Evolutionary conservation across 1,140 invertebrate species (phyloP).

Genomic region (Drosophila micromelanica): DNA sequence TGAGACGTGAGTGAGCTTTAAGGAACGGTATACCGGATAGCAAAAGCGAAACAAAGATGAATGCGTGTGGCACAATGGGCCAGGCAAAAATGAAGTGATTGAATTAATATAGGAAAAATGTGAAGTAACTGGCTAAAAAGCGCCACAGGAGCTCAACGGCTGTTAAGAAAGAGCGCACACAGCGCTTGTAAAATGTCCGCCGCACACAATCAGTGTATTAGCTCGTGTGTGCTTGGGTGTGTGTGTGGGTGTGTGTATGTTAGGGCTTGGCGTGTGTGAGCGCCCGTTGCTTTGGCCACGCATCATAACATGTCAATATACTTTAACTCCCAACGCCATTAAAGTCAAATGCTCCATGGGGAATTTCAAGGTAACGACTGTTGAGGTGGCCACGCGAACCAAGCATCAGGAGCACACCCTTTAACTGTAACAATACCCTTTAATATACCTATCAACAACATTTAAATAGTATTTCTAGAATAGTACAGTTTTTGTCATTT

Average conservation of each 20-base stretch:
- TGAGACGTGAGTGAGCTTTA: conserved; percentile 43
- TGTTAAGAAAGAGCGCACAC: conserved; percentile 60
- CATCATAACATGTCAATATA: conserved; percentile 81
- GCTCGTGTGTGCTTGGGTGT: conserved; percentile 18
- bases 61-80: conserved; percentile 44
- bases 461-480: no score
- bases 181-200: conserved; percentile 36
- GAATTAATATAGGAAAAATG: conserved; percentile 60
- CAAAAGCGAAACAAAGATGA: conserved; percentile 14
- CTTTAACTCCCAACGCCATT: conserved; percentile 64
- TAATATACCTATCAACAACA: neutral
- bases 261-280: conserved; percentile 22
- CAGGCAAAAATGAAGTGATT: conserved; percentile 64
- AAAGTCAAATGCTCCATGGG: conserved; percentile 78
- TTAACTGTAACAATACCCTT: conserved; percentile 24
- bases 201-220: conserved; percentile 33
- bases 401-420: neutral
- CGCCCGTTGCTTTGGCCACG: conserved; percentile 58
- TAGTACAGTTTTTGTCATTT: no score
- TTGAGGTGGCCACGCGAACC: conserved; percentile 43
- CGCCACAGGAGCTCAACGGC: conserved; percentile 26
- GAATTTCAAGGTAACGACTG: conserved; percentile 63
- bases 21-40: conserved; percentile 7
- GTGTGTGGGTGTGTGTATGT: conserved; percentile 10
- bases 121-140: conserved; percentile 19